Conservation (phyloP, 2,888 invertebrate genomes). For the Tubulanus polymorphus region DNA sequence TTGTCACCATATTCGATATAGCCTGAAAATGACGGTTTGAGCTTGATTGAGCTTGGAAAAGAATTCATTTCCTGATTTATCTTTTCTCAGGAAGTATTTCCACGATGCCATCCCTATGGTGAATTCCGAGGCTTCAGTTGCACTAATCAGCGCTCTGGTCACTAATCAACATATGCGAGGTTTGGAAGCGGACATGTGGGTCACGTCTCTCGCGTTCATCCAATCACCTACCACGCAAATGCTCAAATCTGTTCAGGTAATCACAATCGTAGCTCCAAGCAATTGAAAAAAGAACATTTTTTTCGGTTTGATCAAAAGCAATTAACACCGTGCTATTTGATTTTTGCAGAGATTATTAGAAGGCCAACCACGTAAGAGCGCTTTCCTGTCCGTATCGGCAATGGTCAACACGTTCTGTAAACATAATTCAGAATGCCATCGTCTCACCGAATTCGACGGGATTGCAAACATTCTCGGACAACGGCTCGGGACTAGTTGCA, state of each 20-base stretch:
- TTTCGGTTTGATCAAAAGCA: too few relatives aligned
- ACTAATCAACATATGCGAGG: slow-evolving; percentile 63
- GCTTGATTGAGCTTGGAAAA: background rate
- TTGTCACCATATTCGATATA: too few relatives aligned
- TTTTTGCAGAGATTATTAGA: background rate
- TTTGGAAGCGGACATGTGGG: slow-evolving; percentile 72
- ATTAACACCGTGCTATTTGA: too few relatives aligned
- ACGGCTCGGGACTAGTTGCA: background rate
- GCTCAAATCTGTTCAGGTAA: slow-evolving; percentile 53
- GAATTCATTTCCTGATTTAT: background rate
- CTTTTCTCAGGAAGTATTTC: slow-evolving; percentile 64
- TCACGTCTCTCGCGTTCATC: slow-evolving; percentile 79
- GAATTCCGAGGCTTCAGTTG: slow-evolving; percentile 76
- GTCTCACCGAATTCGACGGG: slow-evolving; percentile 35
- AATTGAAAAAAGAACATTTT: background rate
- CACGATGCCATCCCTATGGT: slow-evolving; percentile 83
- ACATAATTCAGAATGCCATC: slow-evolving; percentile 48
- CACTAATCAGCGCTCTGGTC: slow-evolving; percentile 79
- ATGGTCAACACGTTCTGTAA: slow-evolving; percentile 69
- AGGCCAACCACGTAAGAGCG: slow-evolving; percentile 33
- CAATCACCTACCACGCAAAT: slow-evolving; percentile 54
- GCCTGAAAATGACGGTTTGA: too few relatives aligned
- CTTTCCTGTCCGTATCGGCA: slow-evolving; percentile 66
- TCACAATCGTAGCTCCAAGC: slow-evolving; percentile 10
- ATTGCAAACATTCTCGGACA: background rate